A percentile compares a stretch with the other conserved stretches of the same genome.
These are phyloP conservation scores for Anniella stebbinsi DNA, from an alignment of 2,797 vertebrate species.

Conservation along the genomic window DNA sequence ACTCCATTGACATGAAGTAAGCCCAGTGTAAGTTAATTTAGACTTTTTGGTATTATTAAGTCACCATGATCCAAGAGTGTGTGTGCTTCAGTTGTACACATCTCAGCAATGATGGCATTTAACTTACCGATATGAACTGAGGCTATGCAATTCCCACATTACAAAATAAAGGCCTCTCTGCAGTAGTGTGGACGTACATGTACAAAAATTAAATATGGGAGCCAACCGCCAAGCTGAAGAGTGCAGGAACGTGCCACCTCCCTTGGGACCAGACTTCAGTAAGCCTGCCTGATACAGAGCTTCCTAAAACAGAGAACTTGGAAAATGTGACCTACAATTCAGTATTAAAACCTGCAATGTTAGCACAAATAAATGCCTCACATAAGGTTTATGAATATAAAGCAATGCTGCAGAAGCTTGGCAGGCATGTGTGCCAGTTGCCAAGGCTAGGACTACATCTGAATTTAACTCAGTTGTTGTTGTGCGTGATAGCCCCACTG, in stretches of 20 bases:
- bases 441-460: neutral
- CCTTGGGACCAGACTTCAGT: neutral
- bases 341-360: neutral
- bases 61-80: neutral
- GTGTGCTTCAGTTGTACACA: neutral
- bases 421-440: neutral
- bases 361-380: neutral
- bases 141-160: neutral
- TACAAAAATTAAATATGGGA: neutral
- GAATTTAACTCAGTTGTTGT: neutral
- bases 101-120: neutral
- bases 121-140: neutral
- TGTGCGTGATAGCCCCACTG: neutral
- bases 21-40: neutral
- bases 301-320: neutral
- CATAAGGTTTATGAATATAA: neutral
- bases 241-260: neutral
- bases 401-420: neutral
- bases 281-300: neutral
- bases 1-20: neutral
- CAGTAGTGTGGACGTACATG: neutral
- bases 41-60: neutral
- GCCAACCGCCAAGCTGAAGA: neutral
- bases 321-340: neutral
- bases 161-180: neutral